These are phyloP conservation scores for Scaptomyza pallida DNA, from an alignment of 1,140 invertebrate species.

Conservation along the genomic window DNA sequence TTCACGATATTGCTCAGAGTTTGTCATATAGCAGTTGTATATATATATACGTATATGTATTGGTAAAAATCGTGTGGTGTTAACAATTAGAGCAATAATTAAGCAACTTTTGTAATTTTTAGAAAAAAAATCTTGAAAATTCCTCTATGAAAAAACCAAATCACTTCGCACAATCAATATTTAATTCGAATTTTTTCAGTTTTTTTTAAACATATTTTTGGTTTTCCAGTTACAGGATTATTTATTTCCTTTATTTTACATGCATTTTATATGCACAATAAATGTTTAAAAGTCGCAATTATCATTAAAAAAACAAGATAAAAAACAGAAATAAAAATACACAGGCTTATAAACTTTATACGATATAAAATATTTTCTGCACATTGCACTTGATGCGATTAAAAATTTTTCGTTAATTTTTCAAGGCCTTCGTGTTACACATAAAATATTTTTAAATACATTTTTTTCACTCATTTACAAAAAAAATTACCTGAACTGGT, in stretches of 20 bases:
- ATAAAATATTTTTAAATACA: background rate
- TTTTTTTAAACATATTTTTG: no score
- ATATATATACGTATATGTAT: background rate
- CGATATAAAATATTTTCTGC: conserved; percentile 28
- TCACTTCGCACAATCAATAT: no score
- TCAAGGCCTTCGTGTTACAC: conserved; percentile 6
- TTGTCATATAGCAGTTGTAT: background rate
- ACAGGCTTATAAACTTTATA: no score
- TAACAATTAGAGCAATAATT: background rate
- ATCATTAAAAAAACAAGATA: background rate
- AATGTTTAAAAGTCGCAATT: conserved; percentile 6
- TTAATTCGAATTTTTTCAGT: no score
- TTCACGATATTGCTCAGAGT: conserved; percentile 23
- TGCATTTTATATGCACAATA: background rate
- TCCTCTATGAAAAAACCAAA: no score
- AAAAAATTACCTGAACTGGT: conserved; percentile 11
- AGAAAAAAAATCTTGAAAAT: no score
- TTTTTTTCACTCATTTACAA: background rate
- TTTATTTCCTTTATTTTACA: conserved; percentile 2
- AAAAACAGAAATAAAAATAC: background rate
- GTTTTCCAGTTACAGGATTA: background rate
- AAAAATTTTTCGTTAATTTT: background rate
- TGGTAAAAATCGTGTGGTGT: background rate
- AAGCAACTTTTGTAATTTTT: no score
- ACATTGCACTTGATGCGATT: conserved; percentile 19